Conservation (phyloP, 2,888 invertebrate genomes). For the Ophion slaviceki region DNA sequence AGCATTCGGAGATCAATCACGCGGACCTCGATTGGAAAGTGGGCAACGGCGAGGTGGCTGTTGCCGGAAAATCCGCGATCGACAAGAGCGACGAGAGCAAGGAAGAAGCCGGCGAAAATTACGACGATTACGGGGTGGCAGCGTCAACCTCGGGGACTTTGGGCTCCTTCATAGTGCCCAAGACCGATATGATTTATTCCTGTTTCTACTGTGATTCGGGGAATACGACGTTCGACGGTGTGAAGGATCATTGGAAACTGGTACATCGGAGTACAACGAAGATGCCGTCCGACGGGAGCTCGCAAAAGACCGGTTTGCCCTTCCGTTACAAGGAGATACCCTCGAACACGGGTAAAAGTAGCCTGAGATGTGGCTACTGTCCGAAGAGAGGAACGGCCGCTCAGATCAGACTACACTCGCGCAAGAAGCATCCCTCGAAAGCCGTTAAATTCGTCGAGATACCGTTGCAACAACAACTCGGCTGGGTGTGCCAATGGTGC, state of each 20-base stretch:
- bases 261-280: slow-evolving; percentile 71
- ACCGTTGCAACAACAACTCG: slow-evolving; percentile 57
- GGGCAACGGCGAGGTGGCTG: slow-evolving; percentile 40
- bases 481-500: slow-evolving; percentile 80
- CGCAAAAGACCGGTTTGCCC: slow-evolving; percentile 63
- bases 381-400: slow-evolving; percentile 72
- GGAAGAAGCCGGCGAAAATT: slow-evolving; percentile 67
- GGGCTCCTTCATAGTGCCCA: slow-evolving; percentile 4
- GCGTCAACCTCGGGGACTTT: slow-evolving; percentile 34
- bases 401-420: slow-evolving; percentile 72
- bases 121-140: slow-evolving; percentile 73
- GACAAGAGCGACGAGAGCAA: slow-evolving; percentile 16
- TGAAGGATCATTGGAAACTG: slow-evolving; percentile 76
- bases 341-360: slow-evolving; percentile 43
- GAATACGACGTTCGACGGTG: slow-evolving; percentile 71
- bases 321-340: slow-evolving; percentile 73
- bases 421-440: slow-evolving; percentile 71
- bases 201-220: slow-evolving; percentile 78
- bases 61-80: slow-evolving; percentile 26
- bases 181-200: slow-evolving; percentile 69
- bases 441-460: slow-evolving; percentile 71
- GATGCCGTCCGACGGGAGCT: slow-evolving; percentile 4
- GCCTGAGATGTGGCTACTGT: slow-evolving; percentile 75
- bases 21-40: slow-evolving; percentile 73
- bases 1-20: slow-evolving; percentile 79